Percentiles rank a stretch among this genome's conserved stretches.
These are phyloP conservation scores for Hypena proboscidalis DNA, from an alignment of 2,888 invertebrate genomes.

Conservation along the genomic window DNA sequence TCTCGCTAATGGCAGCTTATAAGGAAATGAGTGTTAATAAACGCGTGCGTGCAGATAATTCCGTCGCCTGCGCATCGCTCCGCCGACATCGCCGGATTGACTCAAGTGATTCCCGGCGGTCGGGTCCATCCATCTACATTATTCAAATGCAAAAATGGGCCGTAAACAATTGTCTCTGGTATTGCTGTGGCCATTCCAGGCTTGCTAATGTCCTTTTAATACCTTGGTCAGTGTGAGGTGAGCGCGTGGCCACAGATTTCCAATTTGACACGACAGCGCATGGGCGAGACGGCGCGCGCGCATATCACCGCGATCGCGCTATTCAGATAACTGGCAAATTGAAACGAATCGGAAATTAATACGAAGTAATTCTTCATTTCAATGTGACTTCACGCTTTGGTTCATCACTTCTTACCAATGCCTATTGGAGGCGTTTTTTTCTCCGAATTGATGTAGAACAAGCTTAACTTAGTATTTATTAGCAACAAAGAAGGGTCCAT, in stretches of 20 bases:
- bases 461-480: no score
- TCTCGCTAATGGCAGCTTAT: conserved; percentile 18
- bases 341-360: conserved; percentile 45
- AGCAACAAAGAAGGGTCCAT: no score
- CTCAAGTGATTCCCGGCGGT: conserved; percentile 10
- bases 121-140: conserved; percentile 54
- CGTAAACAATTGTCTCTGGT: conserved; percentile 60
- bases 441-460: no score
- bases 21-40: conserved; percentile 19
- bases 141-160: conserved; percentile 63
- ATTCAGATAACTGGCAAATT: conserved; percentile 28
- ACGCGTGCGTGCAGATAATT: conserved; percentile 14
- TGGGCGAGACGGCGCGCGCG: conserved; percentile 9
- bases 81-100: conserved; percentile 11
- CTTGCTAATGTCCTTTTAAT: conserved; percentile 58
- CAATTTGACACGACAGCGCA: conserved; percentile 41
- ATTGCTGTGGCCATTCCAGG: conserved; percentile 12
- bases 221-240: conserved; percentile 22
- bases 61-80: conserved; percentile 1
- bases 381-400: conserved; percentile 26
- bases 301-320: conserved; percentile 17
- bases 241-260: conserved; percentile 45
- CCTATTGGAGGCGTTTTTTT: no score
- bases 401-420: conserved; percentile 17
- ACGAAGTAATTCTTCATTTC: conserved; percentile 16